Base-by-base conservation (phyloP, 2,113 vertebrate genomes). In the Pseudorasbora parva region DNA sequence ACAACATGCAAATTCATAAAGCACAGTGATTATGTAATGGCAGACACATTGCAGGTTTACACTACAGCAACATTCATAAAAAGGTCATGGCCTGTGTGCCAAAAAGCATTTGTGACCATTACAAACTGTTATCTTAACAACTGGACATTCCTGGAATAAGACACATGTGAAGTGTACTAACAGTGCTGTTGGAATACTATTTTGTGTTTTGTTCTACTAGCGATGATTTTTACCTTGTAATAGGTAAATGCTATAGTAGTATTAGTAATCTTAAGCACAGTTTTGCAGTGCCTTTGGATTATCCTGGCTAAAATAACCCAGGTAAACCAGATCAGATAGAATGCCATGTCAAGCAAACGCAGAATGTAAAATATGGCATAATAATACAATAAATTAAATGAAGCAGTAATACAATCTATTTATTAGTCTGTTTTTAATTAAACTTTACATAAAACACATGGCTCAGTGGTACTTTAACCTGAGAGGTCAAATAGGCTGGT, bases 241-340 rank as follows among this genome's bases (percentile, higher is more conserved):
- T 23, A 41, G 30, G 54, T 77, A 59, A 45, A 45, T 56, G 47
- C 19, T 17, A 59, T 23, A 8, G 41, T 68, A 68, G 19, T 23
- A 43, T 2, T 14, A 45, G 11, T 72, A 45, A 43, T 72, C 68
- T 72, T 72, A 45, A 74, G 8, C 2, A 60, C 37, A 74, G 10
- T 78, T 62, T 78, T 45, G n/a, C 23, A 62, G 76, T 78, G 76
- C 76, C 57, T 78, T 78, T 45, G 41, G 19, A 8, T 59, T n/a
- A 72, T 45, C 12, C 41, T 45, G 68, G 68, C 10, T 25, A 23
- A 41, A 59, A 59, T 77, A 77, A 41, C 21, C 27, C 23, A 11
- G 56, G 11, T 47, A 37, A 19, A 78, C n/a, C 57, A 25, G 57
- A 27, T 15, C 11, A 27, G 8, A 60, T 62, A 6, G n/a, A 78